Evolutionary conservation across 1,140 invertebrate genomes (phyloP).

Genomic region (Lasioglossum albipes): DNA sequence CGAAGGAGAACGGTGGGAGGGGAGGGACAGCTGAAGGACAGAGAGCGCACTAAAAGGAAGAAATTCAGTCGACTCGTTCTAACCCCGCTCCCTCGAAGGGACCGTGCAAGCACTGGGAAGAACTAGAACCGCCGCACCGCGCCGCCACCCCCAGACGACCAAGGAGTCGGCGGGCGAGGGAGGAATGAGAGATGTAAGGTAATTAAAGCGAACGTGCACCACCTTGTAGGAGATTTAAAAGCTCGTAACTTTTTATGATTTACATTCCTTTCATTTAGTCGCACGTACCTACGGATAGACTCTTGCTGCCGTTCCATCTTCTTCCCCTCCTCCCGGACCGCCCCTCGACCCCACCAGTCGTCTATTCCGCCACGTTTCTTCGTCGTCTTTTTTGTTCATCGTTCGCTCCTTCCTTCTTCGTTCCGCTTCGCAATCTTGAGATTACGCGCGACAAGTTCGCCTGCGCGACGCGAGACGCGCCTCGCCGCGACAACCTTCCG

Average conservation of each 20-base stretch:
- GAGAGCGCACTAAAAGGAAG: constrained; percentile 25
- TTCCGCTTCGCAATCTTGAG: constrained; percentile 62
- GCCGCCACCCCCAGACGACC: constrained; percentile 12
- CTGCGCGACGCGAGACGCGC: neutral
- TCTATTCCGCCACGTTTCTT: neutral
- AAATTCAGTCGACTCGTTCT: constrained; percentile 16
- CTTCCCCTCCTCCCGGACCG: neutral
- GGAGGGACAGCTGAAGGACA: neutral
- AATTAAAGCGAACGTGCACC: constrained; percentile 80
- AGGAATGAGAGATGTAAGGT: constrained; percentile 80
- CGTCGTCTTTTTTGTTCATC: constrained; percentile 5
- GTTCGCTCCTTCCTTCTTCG: constrained; percentile 41
- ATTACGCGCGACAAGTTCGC: constrained; percentile 62
- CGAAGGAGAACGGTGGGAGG: constrained; percentile 25
- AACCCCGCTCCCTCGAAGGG: constrained; percentile 23
- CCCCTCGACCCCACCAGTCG: neutral
- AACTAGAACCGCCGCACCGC: neutral
- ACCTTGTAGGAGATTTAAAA: constrained; percentile 81
- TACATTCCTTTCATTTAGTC: constrained; percentile 81
- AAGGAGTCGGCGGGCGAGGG: constrained; percentile 40
- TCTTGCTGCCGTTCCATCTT: constrained; percentile 59
- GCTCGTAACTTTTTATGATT: constrained; percentile 81
- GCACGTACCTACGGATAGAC: constrained; percentile 76
- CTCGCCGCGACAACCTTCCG: no score
- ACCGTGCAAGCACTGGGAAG: constrained; percentile 12